Conservation (phyloP, 1,140 invertebrate species). For the Calosoma granatense region DNA sequence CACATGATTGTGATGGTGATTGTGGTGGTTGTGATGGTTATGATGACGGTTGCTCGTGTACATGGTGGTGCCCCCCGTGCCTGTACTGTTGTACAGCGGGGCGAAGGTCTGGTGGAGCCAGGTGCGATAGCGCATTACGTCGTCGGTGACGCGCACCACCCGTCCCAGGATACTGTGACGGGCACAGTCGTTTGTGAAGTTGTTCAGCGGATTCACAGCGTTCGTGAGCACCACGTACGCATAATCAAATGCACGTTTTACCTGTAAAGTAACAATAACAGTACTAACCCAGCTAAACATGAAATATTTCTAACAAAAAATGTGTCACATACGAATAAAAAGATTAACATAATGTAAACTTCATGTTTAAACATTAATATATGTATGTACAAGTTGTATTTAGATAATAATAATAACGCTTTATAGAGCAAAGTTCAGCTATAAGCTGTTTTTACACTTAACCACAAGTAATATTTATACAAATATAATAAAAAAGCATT, state of each 20-base stretch:
- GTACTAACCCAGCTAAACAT: too few relatives aligned
- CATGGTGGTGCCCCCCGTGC: not conserved
- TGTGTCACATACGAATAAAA: too few relatives aligned
- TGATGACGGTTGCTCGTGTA: not conserved
- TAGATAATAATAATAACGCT: too few relatives aligned
- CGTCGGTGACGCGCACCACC: conserved; percentile 85
- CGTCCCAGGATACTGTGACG: conserved; percentile 67
- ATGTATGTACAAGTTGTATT: too few relatives aligned
- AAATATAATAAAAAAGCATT: too few relatives aligned
- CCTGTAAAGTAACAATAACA: too few relatives aligned
- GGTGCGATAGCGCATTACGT: conserved; percentile 82
- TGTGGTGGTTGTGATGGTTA: not conserved
- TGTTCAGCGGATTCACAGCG: conserved; percentile 60
- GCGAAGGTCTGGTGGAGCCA: conserved; percentile 38
- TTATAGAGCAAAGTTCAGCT: too few relatives aligned
- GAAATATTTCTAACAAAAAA: too few relatives aligned
- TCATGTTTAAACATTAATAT: too few relatives aligned
- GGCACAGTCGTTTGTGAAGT: conserved; percentile 42
- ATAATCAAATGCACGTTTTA: conserved; percentile 92
- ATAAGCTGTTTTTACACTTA: too few relatives aligned
- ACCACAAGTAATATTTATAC: too few relatives aligned
- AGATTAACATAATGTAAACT: too few relatives aligned
- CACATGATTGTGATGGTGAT: not conserved
- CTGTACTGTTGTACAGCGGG: conserved; percentile 1
- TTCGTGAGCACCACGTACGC: conserved; percentile 79